These are phyloP conservation scores for Trichomycterus rosablanca DNA, from an alignment of 2,113 vertebrate genomes.

Conservation along the genomic window DNA sequence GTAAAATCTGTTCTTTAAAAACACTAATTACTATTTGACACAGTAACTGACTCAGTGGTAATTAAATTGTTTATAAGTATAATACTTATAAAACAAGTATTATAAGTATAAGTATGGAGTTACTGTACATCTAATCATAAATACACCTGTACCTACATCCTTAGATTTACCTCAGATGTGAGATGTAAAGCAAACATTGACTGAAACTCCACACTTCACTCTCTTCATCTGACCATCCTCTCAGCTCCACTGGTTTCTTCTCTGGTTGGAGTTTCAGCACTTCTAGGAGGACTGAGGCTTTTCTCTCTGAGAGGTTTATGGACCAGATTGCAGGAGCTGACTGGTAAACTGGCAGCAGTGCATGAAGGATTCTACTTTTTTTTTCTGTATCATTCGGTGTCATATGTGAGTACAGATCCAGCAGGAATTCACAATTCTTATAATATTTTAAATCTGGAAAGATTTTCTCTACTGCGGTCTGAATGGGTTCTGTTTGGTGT, in stretches of 20 bases:
- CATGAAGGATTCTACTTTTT: conserved; percentile 6
- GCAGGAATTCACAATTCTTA: conserved; percentile 14
- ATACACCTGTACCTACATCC: too few species aligned
- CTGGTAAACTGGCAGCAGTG: conserved; percentile 4
- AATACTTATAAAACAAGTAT: too few species aligned
- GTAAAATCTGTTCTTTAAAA: too few species aligned
- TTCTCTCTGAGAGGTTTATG: conserved; percentile 20
- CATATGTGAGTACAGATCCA: conserved; percentile 33
- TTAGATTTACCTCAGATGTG: background rate
- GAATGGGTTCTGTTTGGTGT: background rate
- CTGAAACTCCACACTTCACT: conserved; percentile 3
- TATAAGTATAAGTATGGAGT: too few species aligned
- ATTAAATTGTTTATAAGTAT: too few species aligned
- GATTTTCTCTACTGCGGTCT: background rate
- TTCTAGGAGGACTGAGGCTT: conserved; percentile 9
- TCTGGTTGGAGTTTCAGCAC: conserved; percentile 14
- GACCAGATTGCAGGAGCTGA: background rate
- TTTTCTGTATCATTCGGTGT: conserved; percentile 9
- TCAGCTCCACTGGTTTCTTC: conserved; percentile 3
- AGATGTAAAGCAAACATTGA: conserved; percentile 9
- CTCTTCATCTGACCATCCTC: background rate
- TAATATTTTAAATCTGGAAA: conserved; percentile 5
- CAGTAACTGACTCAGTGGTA: too few species aligned
- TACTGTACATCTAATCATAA: too few species aligned
- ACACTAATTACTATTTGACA: too few species aligned